Evolutionary conservation across 2,888 invertebrate species (phyloP).

Genomic region (Mamestra brassicae): DNA sequence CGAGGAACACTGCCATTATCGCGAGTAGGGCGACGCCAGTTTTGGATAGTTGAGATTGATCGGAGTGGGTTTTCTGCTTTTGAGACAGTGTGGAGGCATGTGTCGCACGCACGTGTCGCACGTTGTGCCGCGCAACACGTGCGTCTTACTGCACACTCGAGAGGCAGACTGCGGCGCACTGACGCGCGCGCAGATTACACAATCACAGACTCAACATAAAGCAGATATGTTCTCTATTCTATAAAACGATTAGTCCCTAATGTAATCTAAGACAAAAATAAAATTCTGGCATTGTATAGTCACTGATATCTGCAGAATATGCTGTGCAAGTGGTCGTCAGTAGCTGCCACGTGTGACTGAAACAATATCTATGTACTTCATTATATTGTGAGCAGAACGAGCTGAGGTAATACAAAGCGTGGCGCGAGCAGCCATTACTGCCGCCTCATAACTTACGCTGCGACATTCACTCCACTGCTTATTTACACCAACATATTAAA

Average conservation of each 20-base stretch:
- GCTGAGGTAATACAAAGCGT: slow-evolving; percentile 5
- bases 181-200: not conserved
- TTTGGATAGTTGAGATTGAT: not conserved
- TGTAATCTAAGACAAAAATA: not conserved
- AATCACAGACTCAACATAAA: not conserved
- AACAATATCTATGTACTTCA: slow-evolving; percentile 18
- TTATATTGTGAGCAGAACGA: not conserved
- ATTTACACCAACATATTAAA: slow-evolving; percentile 9
- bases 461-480: slow-evolving; percentile 1
- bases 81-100: not conserved
- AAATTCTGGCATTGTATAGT: not conserved
- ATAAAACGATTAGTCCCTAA: not conserved
- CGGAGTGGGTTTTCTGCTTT: not conserved
- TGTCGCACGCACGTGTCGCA: not conserved
- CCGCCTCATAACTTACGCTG: slow-evolving; percentile 21
- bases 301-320: not conserved
- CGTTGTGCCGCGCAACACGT: not conserved
- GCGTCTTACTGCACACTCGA: not conserved
- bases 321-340: not conserved
- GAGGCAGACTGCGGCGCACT: not conserved
- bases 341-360: not conserved
- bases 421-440: slow-evolving; percentile 16
- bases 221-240: no score
- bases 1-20: no score
- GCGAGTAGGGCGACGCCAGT: no score